phyloP scores from a whole-genome alignment of 2,888 invertebrate species.

The Mythimna impura region DNA sequence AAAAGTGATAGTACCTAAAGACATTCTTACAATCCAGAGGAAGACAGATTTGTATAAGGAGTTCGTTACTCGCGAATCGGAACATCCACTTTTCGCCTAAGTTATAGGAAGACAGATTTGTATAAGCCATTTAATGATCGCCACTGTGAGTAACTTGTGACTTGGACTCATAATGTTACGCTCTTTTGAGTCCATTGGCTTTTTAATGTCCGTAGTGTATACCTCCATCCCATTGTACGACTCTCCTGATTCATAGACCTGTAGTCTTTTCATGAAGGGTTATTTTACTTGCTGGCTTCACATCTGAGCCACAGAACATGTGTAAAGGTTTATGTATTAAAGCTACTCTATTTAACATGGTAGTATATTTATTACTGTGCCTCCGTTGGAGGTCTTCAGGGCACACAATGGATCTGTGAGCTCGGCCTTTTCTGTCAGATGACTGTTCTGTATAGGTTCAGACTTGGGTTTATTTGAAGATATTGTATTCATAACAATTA shows the following conservation, averaged over 20 bases:
- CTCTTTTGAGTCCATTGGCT: conserved; percentile 44
- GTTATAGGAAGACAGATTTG: too few relatives aligned
- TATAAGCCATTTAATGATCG: conserved; percentile 43
- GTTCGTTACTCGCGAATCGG: conserved; percentile 32
- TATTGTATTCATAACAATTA: conserved; percentile 13
- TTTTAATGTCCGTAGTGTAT: background rate
- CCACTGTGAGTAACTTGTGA: conserved; percentile 26
- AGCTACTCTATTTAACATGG: conserved; percentile 41
- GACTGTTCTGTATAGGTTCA: conserved; percentile 24
- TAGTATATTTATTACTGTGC: conserved; percentile 49
- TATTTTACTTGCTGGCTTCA: conserved; percentile 38
- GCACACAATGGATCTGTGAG: conserved; percentile 14
- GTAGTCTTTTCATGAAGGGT: conserved; percentile 23
- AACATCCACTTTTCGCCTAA: conserved; percentile 43
- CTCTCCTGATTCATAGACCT: conserved; percentile 41
- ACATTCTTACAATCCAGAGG: conserved; percentile 8
- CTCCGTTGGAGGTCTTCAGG: conserved; percentile 60
- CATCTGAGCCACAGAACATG: conserved; percentile 26
- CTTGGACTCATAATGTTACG: conserved; percentile 31
- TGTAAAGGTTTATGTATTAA: conserved; percentile 38
- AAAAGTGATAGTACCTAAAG: background rate
- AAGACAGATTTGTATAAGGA: conserved; percentile 24
- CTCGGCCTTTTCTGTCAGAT: conserved; percentile 1
- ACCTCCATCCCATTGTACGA: conserved; percentile 23
- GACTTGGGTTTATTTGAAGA: conserved; percentile 6